Base-by-base conservation (phyloP, 2,888 invertebrate genomes). In the Eustalomyia histrio region DNA sequence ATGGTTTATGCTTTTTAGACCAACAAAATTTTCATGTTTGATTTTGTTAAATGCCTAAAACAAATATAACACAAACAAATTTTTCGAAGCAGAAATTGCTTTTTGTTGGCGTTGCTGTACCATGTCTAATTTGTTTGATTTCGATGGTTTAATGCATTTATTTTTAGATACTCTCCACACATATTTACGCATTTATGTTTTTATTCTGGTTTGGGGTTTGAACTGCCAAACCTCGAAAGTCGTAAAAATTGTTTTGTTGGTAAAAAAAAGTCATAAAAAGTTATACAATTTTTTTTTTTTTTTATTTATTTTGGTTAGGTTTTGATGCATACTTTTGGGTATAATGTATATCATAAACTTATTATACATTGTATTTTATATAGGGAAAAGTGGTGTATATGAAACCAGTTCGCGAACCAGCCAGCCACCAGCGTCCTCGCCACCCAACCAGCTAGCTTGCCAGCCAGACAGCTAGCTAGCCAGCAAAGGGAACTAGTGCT, bases 171-270 rank as follows among this genome's bases (percentile, higher is more conserved):
- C 21, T 60, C 60, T 43, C 18, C 65, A 17, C 50, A 58, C 24
- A 57, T 64, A 65, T 58, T 35, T 73, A 73, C 74, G 65, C 74
- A 29, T 29, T 29, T 29, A 3, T 29, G 21, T 21, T 3, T 21
- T 60, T 43, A 35, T 50, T 43, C 43, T 29, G 39, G 71, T 64
- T 64, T 57, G 57, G 57, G 58, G 16, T n/a, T 14, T n/a, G 14
- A n/a, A n/a, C 43, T 47, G n/a, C 57, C 53, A 79, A 79, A 64
- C 43, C 79, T 74, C 74, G 35, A 55, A 69, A 71, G 74, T 73
- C 74, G n/a, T 79, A 74, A 79, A 79, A 73, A 74, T 68, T 79
- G 64, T 73, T 74, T 79, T 57, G 64, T 74, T 68, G 53, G 24
- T 64, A 47, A 63, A 58, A 39, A n/a, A n/a, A 74, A 58, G 53